Percentiles rank a stretch among this genome's conserved stretches.
Evolutionary conservation across 2,797 vertebrate genomes (phyloP).

Genomic region (Holocentrus rufus): DNA sequence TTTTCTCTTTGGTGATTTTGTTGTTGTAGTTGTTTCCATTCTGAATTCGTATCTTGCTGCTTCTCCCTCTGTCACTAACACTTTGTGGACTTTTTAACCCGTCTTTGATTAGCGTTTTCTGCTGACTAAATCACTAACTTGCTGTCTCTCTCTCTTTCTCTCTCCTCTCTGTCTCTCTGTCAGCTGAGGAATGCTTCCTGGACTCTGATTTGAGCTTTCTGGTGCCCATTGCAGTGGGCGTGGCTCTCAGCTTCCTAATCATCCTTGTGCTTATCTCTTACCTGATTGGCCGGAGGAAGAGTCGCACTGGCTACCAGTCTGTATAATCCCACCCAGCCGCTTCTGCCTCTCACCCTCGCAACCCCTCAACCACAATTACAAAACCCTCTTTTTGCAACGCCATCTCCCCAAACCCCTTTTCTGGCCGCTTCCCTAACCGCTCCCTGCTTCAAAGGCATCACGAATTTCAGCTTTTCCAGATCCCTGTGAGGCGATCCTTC

Average conservation of each 20-base stretch:
- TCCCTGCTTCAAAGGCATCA: constrained; percentile 43
- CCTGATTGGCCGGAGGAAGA: constrained; percentile 96
- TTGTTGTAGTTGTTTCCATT: constrained; percentile 21
- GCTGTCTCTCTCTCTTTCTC: constrained; percentile 62
- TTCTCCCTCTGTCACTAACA: constrained; percentile 6
- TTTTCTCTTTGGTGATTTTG: neutral
- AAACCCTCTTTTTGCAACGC: constrained; percentile 5
- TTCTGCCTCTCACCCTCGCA: constrained; percentile 40
- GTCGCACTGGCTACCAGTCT: constrained; percentile 94
- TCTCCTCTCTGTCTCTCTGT: constrained; percentile 72
- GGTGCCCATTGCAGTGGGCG: constrained; percentile 94
- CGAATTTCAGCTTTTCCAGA: constrained; percentile 29
- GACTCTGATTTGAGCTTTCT: constrained; percentile 98
- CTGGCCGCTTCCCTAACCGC: constrained; percentile 11
- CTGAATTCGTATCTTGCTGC: constrained; percentile 8
- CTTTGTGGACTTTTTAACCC: constrained; percentile 6
- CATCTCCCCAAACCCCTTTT: neutral
- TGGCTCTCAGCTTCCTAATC: constrained; percentile 95
- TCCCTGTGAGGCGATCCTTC: constrained; percentile 14
- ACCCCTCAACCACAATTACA: constrained; percentile 36
- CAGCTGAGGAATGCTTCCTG: constrained; percentile 97
- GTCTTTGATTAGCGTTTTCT: constrained; percentile 8
- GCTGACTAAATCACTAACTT: constrained; percentile 60
- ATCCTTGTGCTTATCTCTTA: constrained; percentile 97
- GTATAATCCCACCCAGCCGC: constrained; percentile 82